Base-by-base conservation (phyloP, 2,888 invertebrate species). In the Rhingia rostrata region DNA sequence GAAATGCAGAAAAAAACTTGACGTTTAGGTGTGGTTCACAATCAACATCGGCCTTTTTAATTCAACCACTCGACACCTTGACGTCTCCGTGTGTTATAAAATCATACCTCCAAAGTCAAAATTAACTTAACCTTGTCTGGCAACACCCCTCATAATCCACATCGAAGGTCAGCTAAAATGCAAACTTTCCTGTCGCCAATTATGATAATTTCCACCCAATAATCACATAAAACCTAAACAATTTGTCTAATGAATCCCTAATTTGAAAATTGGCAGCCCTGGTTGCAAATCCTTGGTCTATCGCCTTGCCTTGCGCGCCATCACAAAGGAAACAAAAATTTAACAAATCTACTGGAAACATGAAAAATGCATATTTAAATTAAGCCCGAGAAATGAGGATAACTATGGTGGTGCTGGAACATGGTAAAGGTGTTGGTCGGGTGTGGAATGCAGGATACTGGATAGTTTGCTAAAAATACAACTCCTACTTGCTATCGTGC, bases 301-400 rank as follows among this genome's bases (percentile, higher is more conserved):
- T 61, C 47, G n/a, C 37, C 12, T 53, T 39, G n/a, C 37, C 12
- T 33, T 56, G 37, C 35, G 37, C 35, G 33, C 32, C 45, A 43
- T 12, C 45, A 66, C 45, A 66, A 53, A 47, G 7, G n/a, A 32
- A 22, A 35, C 7, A 41, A 22, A 61, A 61, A 72, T 47, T 78
- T 67, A 78, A 67, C 61, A 78, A 82, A 78, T 72, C 67, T 82
- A 47, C 56, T 66, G 78, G 66, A 67, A 72, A 81, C 60, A 82
- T 72, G 54, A 82, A 78, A 78, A 82, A 82, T 82, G 70, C 61
- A 78, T 78, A 72, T 67, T 78, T 82, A 82, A 82, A 82, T 78
- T 78, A 82, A 72, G 51, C 58, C 43, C 39, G 6, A 35, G 35
- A 32, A 22, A 43, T 37, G 60, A 54, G 43, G 30, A 70, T 39